phyloP scores from a whole-genome alignment of 2,888 invertebrate species.

The Candidula unifasciata region DNA sequence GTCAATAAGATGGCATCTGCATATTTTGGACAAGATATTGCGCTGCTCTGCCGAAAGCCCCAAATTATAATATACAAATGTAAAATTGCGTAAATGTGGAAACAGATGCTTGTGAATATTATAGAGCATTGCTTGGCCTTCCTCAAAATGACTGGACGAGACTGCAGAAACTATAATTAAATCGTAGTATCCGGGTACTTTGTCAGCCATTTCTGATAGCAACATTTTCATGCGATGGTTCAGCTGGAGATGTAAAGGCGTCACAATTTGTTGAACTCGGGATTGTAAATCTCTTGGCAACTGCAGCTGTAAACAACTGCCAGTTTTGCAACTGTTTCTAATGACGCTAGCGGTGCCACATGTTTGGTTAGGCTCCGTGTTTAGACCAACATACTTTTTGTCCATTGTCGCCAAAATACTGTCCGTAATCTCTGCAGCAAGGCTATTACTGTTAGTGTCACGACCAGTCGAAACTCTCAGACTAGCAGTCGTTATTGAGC shows the following conservation, averaged over 20 bases:
- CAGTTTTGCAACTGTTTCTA: slow-evolving; percentile 37
- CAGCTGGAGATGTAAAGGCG: slow-evolving; percentile 22
- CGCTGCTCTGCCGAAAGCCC: slow-evolving; percentile 28
- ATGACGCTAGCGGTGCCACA: background rate
- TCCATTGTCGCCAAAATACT: background rate
- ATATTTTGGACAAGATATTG: slow-evolving; percentile 6
- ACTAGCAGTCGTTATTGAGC: background rate
- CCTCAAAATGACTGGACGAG: slow-evolving; percentile 49
- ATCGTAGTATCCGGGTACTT: slow-evolving; percentile 38
- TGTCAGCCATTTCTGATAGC: background rate
- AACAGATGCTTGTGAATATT: slow-evolving; percentile 40
- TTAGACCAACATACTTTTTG: too few species aligned
- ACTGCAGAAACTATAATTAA: slow-evolving; percentile 46
- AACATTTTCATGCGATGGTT: background rate
- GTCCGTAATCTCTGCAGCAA: background rate
- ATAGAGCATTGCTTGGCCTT: slow-evolving; percentile 40
- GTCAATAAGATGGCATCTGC: slow-evolving; percentile 37
- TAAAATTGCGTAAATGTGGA: slow-evolving; percentile 43
- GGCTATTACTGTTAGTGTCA: background rate
- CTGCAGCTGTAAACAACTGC: slow-evolving; percentile 33
- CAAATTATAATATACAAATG: slow-evolving; percentile 43
- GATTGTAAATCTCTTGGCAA: background rate
- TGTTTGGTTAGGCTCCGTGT: background rate
- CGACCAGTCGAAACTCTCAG: too few species aligned
- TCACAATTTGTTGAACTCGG: slow-evolving; percentile 32